phyloP scores from a whole-genome alignment of 92 coral and sea anemone species.

The Palythoa caribaeorum region DNA sequence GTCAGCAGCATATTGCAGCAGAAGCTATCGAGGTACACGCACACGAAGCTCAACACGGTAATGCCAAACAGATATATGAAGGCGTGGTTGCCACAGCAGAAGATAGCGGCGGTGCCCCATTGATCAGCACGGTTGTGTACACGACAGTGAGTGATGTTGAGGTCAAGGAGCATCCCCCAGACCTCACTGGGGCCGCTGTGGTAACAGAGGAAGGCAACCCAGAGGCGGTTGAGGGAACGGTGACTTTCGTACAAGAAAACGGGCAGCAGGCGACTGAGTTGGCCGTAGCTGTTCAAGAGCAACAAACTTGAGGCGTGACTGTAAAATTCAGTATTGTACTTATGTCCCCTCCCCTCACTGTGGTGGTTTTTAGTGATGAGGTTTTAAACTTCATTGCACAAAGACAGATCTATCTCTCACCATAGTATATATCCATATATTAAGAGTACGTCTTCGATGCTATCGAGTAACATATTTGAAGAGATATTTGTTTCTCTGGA shows the following conservation, averaged over 20 bases:
- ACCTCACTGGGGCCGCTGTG: slow-evolving; percentile 11
- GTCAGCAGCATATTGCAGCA: slow-evolving; percentile 88
- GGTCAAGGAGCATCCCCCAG: slow-evolving; percentile 43
- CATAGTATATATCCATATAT: not conserved
- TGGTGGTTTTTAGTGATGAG: not conserved
- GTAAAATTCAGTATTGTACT: not conserved
- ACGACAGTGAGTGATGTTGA: slow-evolving; percentile 46
- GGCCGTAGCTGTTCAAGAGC: slow-evolving; percentile 35
- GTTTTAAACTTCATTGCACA: not conserved
- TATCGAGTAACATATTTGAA: not conserved
- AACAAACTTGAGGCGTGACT: slow-evolving; percentile 8
- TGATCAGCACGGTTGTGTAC: slow-evolving; percentile 37
- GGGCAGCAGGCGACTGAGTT: slow-evolving; percentile 28
- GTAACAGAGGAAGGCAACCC: slow-evolving; percentile 16
- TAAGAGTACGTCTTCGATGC: not conserved
- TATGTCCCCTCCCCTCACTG: not conserved
- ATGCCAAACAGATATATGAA: slow-evolving; percentile 79
- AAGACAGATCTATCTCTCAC: not conserved
- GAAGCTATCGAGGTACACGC: slow-evolving; percentile 75
- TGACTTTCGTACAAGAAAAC: slow-evolving; percentile 34
- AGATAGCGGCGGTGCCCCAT: not conserved
- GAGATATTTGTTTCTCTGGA: not conserved
- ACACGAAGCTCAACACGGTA: slow-evolving; percentile 62
- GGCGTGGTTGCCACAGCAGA: slow-evolving; percentile 72
- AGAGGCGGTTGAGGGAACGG: slow-evolving; percentile 33